These are phyloP conservation scores for Mustela erminea DNA, from an alignment of 2,797 vertebrate species.

Conservation along the genomic window DNA sequence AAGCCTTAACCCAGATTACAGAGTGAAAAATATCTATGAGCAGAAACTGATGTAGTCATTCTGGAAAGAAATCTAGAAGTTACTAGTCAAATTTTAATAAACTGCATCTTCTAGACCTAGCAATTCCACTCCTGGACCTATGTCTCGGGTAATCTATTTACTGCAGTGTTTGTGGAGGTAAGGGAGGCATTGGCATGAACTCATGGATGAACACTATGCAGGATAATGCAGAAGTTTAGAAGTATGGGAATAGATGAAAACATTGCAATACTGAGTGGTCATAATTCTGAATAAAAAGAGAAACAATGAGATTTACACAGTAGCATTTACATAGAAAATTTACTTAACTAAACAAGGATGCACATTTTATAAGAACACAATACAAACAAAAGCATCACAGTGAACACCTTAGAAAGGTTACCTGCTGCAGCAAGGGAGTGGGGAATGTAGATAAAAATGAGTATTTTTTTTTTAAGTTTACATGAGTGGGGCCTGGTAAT, in stretches of 20 bases:
- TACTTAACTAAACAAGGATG: neutral
- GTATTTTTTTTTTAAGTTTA: neutral
- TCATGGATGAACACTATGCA: neutral
- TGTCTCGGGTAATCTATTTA: neutral
- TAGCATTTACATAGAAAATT: constrained; percentile 5
- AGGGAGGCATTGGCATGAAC: neutral
- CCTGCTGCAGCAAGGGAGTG: neutral
- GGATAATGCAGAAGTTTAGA: neutral
- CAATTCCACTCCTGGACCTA: neutral
- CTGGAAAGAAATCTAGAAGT: constrained; percentile 30
- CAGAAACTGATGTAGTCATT: neutral
- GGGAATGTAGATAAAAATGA: neutral
- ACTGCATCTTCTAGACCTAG: neutral
- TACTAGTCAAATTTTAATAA: constrained; percentile 13
- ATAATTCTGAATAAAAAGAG: neutral
- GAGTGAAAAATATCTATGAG: neutral
- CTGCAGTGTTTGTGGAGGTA: neutral
- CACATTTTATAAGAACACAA: neutral
- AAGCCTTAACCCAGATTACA: neutral
- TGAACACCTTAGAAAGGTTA: constrained; percentile 12
- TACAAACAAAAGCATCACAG: neutral
- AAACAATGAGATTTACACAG: neutral
- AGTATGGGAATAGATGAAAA: neutral
- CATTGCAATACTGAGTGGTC: neutral
- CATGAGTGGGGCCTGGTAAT: neutral